Conservation (phyloP, 1,140 invertebrate species). For the Vollenhovia emeryi region DNA sequence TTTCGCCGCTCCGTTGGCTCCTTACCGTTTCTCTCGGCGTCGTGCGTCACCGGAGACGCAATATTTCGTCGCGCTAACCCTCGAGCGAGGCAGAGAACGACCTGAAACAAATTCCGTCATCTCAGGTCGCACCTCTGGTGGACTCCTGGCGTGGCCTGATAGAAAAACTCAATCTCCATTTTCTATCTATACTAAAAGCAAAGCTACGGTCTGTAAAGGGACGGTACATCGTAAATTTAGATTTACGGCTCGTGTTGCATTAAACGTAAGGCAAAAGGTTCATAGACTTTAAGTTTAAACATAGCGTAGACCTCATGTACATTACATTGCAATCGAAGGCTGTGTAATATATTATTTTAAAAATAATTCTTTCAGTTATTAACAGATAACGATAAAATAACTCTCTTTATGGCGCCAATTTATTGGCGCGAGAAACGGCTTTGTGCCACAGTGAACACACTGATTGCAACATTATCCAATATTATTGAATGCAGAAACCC, state of each 20-base stretch:
- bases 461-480: background rate
- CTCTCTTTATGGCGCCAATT: background rate
- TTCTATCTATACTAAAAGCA: background rate
- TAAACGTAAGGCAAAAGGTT: background rate
- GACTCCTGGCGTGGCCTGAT: background rate
- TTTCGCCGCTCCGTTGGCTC: constrained; percentile 33
- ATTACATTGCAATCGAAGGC: background rate
- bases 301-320: background rate
- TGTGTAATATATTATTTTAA: background rate
- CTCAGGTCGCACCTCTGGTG: background rate
- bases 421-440: background rate
- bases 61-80: constrained; percentile 47
- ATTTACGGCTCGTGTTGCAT: background rate
- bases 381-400: too few species aligned
- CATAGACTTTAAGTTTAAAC: background rate
- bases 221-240: background rate
- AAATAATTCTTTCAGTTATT: background rate
- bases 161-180: constrained; percentile 12
- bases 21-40: background rate
- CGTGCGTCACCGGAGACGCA: constrained; percentile 34
- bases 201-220: background rate
- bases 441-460: background rate
- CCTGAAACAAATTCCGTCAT: constrained; percentile 43
- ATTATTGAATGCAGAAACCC: background rate
- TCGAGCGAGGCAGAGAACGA: constrained; percentile 43